Base-by-base conservation (phyloP, 2,888 invertebrate species). In the Opisthograptis luteolata region DNA sequence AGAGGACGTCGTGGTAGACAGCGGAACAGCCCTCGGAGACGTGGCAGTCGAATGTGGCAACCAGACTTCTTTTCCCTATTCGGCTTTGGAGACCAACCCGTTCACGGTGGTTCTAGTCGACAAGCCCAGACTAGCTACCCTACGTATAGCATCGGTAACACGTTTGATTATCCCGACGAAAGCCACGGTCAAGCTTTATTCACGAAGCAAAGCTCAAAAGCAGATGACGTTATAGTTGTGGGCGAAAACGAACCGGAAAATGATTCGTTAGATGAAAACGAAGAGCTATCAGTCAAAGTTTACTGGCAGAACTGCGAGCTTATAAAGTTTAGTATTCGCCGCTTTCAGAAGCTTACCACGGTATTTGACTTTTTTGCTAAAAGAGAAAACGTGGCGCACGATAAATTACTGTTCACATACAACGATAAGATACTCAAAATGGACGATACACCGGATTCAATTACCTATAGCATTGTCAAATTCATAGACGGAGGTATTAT, bases 401-500 rank as follows among this genome's bases (percentile, higher is more conserved):
- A 86, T 15, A 82, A 82, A 7, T 54, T 91, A 10, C 64, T 89
- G 1, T 85, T 91, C 20, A 84, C 73, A 0, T 87, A 84, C 27
- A 82, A 88, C 0, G 81, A 86, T 44, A 76, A 57, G 24, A 81
- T 90, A 22, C 47, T 91, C 1, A 79, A 75, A 37, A 69, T 73
- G 0, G 74, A 83, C 0, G 88, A 91, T 55, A 88, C 89, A 0
- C 91, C 91, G 0, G 84, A 84, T 1, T 67, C 79, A 0, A 86
- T 91, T 14, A 58, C 73, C 0, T 90, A 91, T 41, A 88, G 66
- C 27, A 81, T 89, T 6, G 84, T 69, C 0, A 86, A 89, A 36
- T 88, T 90, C 50, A 91, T 91, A 2, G 90, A 91, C 0, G 91
- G 90, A 0, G 91, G 91, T 0, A 68, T 89, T 0, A 68, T 83